Conservation (phyloP, 2,888 invertebrate species). For the Agriotes lineatus region DNA sequence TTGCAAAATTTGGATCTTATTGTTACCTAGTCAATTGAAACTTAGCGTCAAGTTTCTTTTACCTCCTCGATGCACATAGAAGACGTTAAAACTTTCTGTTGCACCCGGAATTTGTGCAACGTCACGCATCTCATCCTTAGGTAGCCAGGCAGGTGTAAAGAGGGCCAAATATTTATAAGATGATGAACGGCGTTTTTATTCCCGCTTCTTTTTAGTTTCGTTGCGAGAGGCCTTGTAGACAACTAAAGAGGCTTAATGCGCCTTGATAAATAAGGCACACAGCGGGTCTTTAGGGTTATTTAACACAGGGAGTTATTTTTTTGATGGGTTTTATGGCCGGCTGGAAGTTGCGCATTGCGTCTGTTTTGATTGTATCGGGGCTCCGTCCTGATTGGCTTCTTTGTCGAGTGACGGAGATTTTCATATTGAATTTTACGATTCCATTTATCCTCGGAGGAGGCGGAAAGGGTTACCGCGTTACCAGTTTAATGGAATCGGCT, state of each 20-base stretch:
- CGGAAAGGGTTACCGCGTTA: background rate
- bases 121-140: constrained; percentile 2
- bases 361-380: constrained; percentile 20
- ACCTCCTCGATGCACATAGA: too few species aligned
- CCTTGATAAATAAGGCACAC: constrained; percentile 47
- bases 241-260: constrained; percentile 47
- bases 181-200: constrained; percentile 41
- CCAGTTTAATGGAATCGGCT: background rate
- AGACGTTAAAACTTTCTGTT: constrained; percentile 2
- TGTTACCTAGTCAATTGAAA: too few species aligned
- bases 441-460: background rate
- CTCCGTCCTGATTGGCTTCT: constrained; percentile 2
- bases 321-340: constrained; percentile 30
- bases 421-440: background rate
- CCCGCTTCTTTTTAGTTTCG: constrained; percentile 33
- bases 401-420: constrained; percentile 7
- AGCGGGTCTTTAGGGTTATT: constrained; percentile 42
- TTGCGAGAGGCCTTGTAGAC: constrained; percentile 36
- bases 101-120: constrained; percentile 1
- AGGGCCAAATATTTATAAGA: constrained; percentile 42
- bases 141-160: constrained; percentile 42
- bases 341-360: constrained; percentile 2
- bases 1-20: too few species aligned
- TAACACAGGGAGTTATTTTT: constrained; percentile 34
- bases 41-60: too few species aligned